Conservation (phyloP, 1,140 invertebrate species). For the Heliconius hewitsoni region DNA sequence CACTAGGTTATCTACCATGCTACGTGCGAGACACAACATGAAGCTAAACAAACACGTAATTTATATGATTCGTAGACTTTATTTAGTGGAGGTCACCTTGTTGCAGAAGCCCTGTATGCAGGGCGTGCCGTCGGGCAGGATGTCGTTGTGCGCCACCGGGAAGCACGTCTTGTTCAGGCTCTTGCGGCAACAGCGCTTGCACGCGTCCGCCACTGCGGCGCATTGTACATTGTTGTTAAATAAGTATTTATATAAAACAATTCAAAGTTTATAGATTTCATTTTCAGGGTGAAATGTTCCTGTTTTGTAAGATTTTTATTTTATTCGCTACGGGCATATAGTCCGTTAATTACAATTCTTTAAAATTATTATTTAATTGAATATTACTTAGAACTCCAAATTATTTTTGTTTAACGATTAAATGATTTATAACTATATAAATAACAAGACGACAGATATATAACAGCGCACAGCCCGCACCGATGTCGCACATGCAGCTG, state of each 20-base stretch:
- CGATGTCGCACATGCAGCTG: constrained; percentile 97
- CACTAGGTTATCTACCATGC: too few species aligned
- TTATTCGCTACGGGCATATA: too few species aligned
- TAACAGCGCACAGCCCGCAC: constrained; percentile 69
- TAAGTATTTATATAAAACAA: neutral
- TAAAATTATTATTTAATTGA: too few species aligned
- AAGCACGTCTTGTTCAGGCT: constrained; percentile 95
- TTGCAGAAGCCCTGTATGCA: constrained; percentile 98
- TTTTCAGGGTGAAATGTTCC: neutral
- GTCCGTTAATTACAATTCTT: too few species aligned
- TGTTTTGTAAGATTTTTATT: neutral
- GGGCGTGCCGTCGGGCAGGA: constrained; percentile 95
- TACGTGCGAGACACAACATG: too few species aligned
- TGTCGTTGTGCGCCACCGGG: constrained; percentile 92
- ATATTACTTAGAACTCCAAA: too few species aligned
- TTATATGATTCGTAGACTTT: too few species aligned
- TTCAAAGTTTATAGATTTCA: neutral
- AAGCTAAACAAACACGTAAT: too few species aligned
- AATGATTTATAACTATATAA: too few species aligned
- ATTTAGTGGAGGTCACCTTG: constrained; percentile 82
- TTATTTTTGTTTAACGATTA: too few species aligned
- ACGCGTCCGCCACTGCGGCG: constrained; percentile 85
- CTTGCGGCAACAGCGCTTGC: constrained; percentile 94
- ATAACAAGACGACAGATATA: neutral
- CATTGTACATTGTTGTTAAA: neutral